Percentiles rank a stretch among this genome's conserved stretches.
Evolutionary conservation across 92 coral and sea anemone genomes (phyloP).

Genomic region (Epizoanthus illoricatus): DNA sequence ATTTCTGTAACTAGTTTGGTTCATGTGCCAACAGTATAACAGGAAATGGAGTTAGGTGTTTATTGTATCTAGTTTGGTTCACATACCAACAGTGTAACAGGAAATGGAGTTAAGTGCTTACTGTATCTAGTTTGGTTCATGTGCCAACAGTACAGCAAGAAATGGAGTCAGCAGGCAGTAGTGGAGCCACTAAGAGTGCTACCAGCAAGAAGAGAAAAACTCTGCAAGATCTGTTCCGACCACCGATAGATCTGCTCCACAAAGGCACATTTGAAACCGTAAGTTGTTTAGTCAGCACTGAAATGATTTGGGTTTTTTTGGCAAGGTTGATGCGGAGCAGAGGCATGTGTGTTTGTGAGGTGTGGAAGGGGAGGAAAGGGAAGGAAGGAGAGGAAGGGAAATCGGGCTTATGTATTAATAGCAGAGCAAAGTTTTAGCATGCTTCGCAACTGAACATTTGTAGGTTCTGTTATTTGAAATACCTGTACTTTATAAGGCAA

Average conservation of each 20-base stretch:
- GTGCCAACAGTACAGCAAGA: conserved; percentile 61
- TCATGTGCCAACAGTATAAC: conserved; percentile 48
- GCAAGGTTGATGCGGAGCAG: too few species aligned
- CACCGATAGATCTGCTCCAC: conserved; percentile 92
- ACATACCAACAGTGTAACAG: conserved; percentile 51
- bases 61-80: conserved; percentile 20
- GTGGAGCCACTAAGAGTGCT: conserved; percentile 22
- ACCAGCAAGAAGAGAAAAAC: conserved; percentile 68
- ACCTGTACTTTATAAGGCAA: too few species aligned
- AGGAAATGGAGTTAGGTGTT: conserved; percentile 35
- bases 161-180: conserved; percentile 5
- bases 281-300: conserved; percentile 21
- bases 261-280: conserved; percentile 99
- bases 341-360: too few species aligned
- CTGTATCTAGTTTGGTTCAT: conserved; percentile 23
- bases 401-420: too few species aligned
- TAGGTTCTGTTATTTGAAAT: too few species aligned
- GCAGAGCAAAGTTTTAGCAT: too few species aligned
- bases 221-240: conserved; percentile 91
- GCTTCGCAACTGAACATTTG: too few species aligned
- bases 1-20: conserved; percentile 2
- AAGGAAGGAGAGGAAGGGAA: too few species aligned
- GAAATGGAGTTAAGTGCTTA: conserved; percentile 25
- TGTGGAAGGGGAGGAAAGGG: background rate
- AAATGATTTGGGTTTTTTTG: background rate